Conservation (phyloP, 2,113 vertebrate genomes). For the Suncus etruscus region DNA sequence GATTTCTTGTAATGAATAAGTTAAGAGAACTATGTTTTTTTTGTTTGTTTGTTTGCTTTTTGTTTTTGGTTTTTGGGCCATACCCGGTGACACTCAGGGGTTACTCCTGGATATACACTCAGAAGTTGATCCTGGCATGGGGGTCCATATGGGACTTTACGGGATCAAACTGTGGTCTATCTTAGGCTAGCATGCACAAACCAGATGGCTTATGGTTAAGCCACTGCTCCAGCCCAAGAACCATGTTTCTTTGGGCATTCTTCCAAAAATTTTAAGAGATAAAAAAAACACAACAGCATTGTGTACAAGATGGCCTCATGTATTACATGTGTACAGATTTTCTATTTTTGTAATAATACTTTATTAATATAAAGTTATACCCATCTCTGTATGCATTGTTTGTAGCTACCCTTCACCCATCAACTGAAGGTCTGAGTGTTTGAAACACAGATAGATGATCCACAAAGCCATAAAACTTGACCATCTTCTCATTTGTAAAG, state of each 20-base stretch:
- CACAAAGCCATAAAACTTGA: not conserved
- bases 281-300: not conserved
- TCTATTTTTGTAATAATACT: not conserved
- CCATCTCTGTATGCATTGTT: not conserved
- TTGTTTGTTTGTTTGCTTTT: no score
- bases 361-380: not conserved
- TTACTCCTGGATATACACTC: no score
- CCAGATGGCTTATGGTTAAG: no score
- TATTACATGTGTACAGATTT: not conserved
- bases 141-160: no score
- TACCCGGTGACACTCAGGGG: no score
- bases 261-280: not conserved
- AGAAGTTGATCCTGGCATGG: no score
- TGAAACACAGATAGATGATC: not conserved
- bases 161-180: no score
- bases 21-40: not conserved
- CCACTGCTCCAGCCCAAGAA: not conserved
- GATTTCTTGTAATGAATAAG: not conserved
- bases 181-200: no score
- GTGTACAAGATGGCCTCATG: not conserved
- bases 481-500: not conserved
- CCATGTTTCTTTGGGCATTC: not conserved
- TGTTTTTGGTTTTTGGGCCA: no score
- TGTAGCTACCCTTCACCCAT: not conserved
- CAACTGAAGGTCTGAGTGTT: not conserved